Base-by-base conservation (phyloP, 2,113 vertebrate genomes). In the Dipodomys ordii region DNA sequence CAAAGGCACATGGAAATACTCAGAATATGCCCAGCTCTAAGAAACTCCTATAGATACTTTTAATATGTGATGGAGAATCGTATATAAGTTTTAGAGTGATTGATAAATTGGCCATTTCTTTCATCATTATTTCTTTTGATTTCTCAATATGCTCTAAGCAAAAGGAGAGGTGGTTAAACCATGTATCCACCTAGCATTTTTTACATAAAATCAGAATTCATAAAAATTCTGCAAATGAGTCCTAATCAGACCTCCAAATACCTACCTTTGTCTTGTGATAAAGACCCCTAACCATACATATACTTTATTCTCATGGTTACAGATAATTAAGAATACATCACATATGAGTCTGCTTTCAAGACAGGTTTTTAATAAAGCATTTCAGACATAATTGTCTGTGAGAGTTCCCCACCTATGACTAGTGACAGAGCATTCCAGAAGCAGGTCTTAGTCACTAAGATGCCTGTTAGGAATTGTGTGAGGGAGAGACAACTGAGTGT, bases 31-130 rank as follows among this genome's bases (percentile, higher is more conserved):
- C 71, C 44, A 83, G 19, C 82, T 88, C 7, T 71, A 65, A 1
- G 25, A 89, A 78, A 83, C 5, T 67, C 83, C 13, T 10, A 1
- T 30, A 35, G 91, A 67, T 62, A 87, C 20, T 77, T 78, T 68
- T 35, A 28, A 78, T 73, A 78, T 90, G 30, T 3, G 10, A 67
- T 74, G 2, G 15, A 53, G 77, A 69, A 39, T 69, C 30, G n/a
- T 80, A 7, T 1, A 4, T 18, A 83, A 35, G 32, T 35, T 88
- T 81, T 84, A 94, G 28, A 19, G 22, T 80, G 22, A 79, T 57
- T 93, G 25, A 49, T 72, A 80, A 78, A 44, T 60, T 64, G n/a
- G 27, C 8, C 88, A 57, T 89, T 92, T 87, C 32, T 90, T 79
- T 85, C 77, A 65, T 46, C 6, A 18, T 57, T 85, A 72, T 92